Conservation (phyloP, 1,140 invertebrate genomes). For the Protaetia brevitarsis region DNA sequence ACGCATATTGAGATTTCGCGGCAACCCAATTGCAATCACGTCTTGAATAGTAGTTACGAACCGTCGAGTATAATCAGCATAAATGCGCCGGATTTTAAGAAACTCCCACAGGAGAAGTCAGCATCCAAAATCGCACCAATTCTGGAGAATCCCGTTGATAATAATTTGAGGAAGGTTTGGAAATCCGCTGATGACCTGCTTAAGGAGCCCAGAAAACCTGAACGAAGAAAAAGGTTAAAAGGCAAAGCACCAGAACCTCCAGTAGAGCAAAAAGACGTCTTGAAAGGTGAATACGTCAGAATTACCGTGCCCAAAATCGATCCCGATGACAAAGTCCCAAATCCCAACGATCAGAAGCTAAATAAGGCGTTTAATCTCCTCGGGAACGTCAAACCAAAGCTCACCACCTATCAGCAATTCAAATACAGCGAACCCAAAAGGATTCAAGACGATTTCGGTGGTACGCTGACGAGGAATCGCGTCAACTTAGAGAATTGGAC, state of each 20-base stretch:
- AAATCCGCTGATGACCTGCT: conserved; percentile 42
- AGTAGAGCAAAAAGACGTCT: conserved; percentile 28
- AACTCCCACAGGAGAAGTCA: neutral
- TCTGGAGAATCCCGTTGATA: conserved; percentile 20
- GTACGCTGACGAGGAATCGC: neutral
- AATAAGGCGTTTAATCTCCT: conserved; percentile 24
- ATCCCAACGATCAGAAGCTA: conserved; percentile 24
- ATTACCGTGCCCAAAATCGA: conserved; percentile 39
- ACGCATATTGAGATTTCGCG: conserved; percentile 48
- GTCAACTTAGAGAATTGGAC: conserved; percentile 34
- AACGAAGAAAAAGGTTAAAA: neutral
- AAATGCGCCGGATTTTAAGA: conserved; percentile 38
- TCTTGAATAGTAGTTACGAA: conserved; percentile 21
- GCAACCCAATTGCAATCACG: conserved; percentile 30
- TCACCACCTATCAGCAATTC: conserved; percentile 27
- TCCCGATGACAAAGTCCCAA: conserved; percentile 22
- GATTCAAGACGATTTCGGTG: neutral
- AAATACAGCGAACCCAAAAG: conserved; percentile 19
- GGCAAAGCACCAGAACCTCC: neutral
- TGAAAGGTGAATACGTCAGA: conserved; percentile 44
- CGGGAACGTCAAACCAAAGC: conserved; percentile 18
- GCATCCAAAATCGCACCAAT: neutral
- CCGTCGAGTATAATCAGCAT: conserved; percentile 43
- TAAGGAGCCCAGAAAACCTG: conserved; percentile 25
- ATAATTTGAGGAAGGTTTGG: conserved; percentile 40